phyloP scores from a whole-genome alignment of 1,140 invertebrate species.

The Tetragonula clypearis region DNA sequence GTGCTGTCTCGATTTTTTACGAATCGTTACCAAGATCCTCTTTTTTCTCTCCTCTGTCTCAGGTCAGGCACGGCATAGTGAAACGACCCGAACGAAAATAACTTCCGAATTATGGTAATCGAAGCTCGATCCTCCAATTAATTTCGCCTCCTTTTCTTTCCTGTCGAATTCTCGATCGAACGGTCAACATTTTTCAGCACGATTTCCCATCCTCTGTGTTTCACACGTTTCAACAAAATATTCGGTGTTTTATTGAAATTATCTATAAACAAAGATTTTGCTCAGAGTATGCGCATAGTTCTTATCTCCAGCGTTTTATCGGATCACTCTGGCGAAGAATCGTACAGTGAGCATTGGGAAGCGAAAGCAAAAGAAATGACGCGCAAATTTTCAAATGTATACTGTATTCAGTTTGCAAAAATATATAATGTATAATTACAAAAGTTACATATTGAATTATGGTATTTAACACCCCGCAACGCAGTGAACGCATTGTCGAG shows the following conservation, averaged over 20 bases:
- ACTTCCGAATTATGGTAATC: constrained; percentile 28
- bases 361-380: constrained; percentile 10
- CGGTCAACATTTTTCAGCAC: neutral
- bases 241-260: constrained; percentile 28
- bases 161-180: neutral
- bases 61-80: neutral
- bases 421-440: constrained; percentile 56
- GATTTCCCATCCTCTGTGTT: neutral
- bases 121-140: constrained; percentile 4
- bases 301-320: constrained; percentile 29
- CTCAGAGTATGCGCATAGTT: constrained; percentile 42
- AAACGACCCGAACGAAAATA: neutral
- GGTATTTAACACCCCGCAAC: constrained; percentile 13
- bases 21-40: constrained; percentile 22
- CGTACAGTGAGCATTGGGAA: constrained; percentile 32
- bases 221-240: neutral
- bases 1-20: constrained; percentile 37
- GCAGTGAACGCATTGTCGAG: neutral
- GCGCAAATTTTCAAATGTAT: constrained; percentile 50
- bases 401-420: constrained; percentile 58
- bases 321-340: constrained; percentile 1
- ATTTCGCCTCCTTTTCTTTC: neutral
- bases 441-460: constrained; percentile 44
- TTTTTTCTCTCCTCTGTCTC: constrained; percentile 14
- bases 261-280: constrained; percentile 3